A percentile compares a stretch with the other conserved stretches of the same genome.
Conservation (phyloP, 2,113 vertebrate genomes). For the Mustela nigripes region DNA sequence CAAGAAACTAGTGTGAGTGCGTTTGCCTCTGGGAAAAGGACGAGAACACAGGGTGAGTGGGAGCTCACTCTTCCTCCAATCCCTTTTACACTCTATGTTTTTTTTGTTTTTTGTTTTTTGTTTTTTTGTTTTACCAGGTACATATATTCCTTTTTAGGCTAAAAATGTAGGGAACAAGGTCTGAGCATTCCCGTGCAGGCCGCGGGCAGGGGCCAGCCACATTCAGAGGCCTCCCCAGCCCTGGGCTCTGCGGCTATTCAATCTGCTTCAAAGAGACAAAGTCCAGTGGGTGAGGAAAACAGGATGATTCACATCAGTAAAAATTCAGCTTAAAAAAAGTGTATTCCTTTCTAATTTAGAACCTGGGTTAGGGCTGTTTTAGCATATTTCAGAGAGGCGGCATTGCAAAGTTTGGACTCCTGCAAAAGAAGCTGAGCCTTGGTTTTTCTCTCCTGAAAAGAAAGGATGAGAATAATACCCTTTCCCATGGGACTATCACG, state of each 20-base stretch:
- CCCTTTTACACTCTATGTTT: constrained; percentile 28
- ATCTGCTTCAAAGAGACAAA: constrained; percentile 52
- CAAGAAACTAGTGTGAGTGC: not conserved
- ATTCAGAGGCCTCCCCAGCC: not conserved
- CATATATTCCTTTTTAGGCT: not conserved
- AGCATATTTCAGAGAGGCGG: constrained; percentile 59
- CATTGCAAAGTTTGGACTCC: not conserved
- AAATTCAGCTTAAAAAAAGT: constrained; percentile 71
- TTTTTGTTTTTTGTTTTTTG: constrained; percentile 5
- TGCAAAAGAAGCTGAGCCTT: not conserved
- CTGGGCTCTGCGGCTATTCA: not conserved
- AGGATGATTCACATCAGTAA: constrained; percentile 66
- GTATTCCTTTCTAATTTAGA: constrained; percentile 66
- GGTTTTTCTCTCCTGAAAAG: not conserved
- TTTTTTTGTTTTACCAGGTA: constrained; percentile 34
- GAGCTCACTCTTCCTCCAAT: not conserved
- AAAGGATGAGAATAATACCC: not conserved
- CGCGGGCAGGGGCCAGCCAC: not conserved
- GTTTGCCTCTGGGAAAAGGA: constrained; percentile 36
- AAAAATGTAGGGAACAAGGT: not conserved
- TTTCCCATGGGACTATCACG: not conserved
- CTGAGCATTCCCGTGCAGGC: not conserved
- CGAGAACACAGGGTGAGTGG: not conserved
- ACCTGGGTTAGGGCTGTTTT: constrained; percentile 44
- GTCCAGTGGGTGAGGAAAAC: constrained; percentile 66